Conservation (phyloP, 1,140 invertebrate genomes). For the Caenorhabditis tropicalis region DNA sequence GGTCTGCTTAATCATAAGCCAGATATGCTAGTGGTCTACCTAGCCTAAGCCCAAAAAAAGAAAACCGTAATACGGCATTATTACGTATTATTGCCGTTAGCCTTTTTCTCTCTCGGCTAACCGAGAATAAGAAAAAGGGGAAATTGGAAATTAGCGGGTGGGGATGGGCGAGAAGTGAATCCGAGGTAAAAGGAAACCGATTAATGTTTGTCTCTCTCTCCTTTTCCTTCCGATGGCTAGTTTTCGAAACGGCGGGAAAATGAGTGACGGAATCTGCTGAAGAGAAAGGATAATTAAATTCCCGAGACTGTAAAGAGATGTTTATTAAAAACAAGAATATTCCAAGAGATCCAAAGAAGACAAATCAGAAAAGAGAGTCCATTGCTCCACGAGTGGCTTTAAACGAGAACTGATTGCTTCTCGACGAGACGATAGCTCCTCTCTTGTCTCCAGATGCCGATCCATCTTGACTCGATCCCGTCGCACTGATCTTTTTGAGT, state of each 20-base stretch:
- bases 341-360: background rate
- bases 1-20: no score
- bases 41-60: background rate
- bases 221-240: background rate
- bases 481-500: constrained; percentile 11
- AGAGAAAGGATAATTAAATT: no score
- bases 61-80: background rate
- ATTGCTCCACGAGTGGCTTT: constrained; percentile 37
- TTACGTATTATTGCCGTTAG: background rate
- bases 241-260: background rate
- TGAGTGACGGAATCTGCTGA: background rate
- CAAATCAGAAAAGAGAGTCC: constrained; percentile 45
- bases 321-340: no score
- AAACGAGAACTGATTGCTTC: constrained; percentile 9
- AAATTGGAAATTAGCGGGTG: background rate
- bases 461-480: constrained; percentile 42
- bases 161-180: background rate
- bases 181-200: background rate
- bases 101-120: background rate
- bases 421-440: constrained; percentile 41
- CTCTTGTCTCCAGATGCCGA: background rate
- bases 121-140: background rate
- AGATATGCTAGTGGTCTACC: background rate
- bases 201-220: background rate
- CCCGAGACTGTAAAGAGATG: no score